Percentiles rank a stretch among this genome's conserved stretches.
Conservation (phyloP, 2,888 invertebrate genomes). For the Agrochola circellaris region DNA sequence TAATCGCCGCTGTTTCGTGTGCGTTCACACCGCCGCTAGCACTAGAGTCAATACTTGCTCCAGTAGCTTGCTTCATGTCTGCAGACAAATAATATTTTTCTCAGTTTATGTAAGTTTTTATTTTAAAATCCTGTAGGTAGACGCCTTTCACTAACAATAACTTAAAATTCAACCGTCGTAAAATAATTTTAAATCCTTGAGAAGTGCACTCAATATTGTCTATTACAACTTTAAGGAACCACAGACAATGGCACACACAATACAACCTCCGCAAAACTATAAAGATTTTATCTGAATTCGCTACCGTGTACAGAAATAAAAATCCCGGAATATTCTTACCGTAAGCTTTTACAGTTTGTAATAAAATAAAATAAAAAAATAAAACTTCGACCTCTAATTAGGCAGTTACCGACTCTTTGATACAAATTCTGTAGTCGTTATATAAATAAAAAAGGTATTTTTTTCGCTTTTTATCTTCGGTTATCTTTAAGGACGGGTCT, state of each 20-base stretch:
- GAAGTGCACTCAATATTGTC: constrained; percentile 13
- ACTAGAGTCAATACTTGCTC: too few relatives aligned
- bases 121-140: too few relatives aligned
- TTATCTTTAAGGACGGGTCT: constrained; percentile 61
- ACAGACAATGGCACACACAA: constrained; percentile 42
- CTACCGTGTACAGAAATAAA: constrained; percentile 66
- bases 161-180: constrained; percentile 1
- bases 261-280: constrained; percentile 53
- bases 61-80: too few relatives aligned
- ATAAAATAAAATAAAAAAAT: constrained; percentile 65
- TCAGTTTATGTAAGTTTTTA: too few relatives aligned
- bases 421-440: constrained; percentile 74
- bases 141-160: constrained; percentile 21
- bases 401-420: constrained; percentile 71
- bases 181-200: constrained; percentile 25
- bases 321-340: constrained; percentile 52
- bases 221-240: constrained; percentile 19
- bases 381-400: constrained; percentile 71
- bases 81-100: too few relatives aligned
- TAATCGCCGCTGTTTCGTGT: too few relatives aligned
- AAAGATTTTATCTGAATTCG: constrained; percentile 62
- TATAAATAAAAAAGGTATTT: constrained; percentile 57
- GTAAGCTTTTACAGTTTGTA: constrained; percentile 66
- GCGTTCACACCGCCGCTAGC: too few relatives aligned
- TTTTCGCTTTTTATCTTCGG: constrained; percentile 33